Base-by-base conservation (phyloP, 2,888 invertebrate species). In the Drosophila sordidapex region DNA sequence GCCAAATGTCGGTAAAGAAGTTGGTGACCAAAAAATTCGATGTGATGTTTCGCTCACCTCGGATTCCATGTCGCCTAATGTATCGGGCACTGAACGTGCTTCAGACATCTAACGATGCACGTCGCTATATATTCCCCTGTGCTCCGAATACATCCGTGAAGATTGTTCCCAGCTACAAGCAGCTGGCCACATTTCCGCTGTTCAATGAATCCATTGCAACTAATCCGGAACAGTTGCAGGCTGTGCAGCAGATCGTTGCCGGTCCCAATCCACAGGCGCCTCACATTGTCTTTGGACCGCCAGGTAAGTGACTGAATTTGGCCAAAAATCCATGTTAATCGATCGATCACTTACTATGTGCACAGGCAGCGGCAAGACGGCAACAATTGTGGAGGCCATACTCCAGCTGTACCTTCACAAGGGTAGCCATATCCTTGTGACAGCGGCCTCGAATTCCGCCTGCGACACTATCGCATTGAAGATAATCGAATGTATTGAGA, bases 281-380 rank as follows among this genome's bases (percentile, higher is more conserved):
- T 0, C 98, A 97, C 89, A 95, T 98, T 38, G 94, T 98, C 60
- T 98, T 96, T 93, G 98, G 98, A 18, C 98, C 98, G 40, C 98
- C 98, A 54, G 98, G 97, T 73, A 96, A 70, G 81, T 57, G 18
- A 25, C 2, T 2, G 0, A 29, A 4, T 11, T 43, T n/a, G 10
- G 8, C 7, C 8, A 1, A 13, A 46, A 35, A 10, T 43, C 1
- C 11, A 13, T 8, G 43, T 13, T n/a, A 35, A 57, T 38, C 31
- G 8, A 57, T 38, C n/a, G 15, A 49, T 29, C 21, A 48, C 4
- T 21, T 35, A 43, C 25, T 2, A 27, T 27, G 6, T 61, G 5
- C 35, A 4, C 74, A 95, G 74, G 95, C 94, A 96, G 96, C n/a
- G 96, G 96, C 11, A 96, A 96, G 92, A 96, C 96, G 0, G 94